Conservation (phyloP, 2,888 invertebrate species). For the Onchidella celtica region DNA sequence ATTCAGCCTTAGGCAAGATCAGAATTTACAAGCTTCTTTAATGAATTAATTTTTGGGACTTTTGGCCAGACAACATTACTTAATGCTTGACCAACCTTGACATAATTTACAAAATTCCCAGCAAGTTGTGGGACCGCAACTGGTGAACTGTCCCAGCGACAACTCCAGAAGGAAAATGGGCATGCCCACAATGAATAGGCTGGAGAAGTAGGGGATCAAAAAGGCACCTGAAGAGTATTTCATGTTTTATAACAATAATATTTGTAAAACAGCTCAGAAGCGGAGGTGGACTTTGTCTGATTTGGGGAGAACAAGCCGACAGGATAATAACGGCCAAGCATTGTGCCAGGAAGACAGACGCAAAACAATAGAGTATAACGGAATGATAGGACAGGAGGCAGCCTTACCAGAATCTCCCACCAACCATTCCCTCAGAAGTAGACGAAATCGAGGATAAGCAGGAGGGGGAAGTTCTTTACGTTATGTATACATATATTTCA, state of each 20-base stretch:
- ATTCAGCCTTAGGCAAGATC: background rate
- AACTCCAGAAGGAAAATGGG: background rate
- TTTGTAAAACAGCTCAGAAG: too few species aligned
- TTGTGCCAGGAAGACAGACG: too few species aligned
- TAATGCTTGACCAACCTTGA: background rate
- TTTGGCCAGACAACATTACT: background rate
- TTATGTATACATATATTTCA: too few species aligned
- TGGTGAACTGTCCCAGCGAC: background rate
- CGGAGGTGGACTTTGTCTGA: too few species aligned
- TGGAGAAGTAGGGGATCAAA: background rate
- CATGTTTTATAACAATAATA: too few species aligned
- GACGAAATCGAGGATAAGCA: too few species aligned
- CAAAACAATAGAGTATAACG: too few species aligned
- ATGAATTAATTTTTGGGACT: background rate
- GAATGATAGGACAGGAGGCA: background rate
- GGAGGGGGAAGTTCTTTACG: too few species aligned
- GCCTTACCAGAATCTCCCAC: too few species aligned
- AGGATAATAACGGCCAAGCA: too few species aligned
- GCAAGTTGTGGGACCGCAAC: background rate
- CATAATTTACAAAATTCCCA: conserved; percentile 5
- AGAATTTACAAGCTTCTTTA: background rate
- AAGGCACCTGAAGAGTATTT: conserved; percentile 3
- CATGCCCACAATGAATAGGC: background rate
- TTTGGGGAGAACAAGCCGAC: too few species aligned
- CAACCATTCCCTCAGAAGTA: too few species aligned